These are phyloP conservation scores for Luperina testacea DNA, from an alignment of 2,888 invertebrate species.

Conservation along the genomic window DNA sequence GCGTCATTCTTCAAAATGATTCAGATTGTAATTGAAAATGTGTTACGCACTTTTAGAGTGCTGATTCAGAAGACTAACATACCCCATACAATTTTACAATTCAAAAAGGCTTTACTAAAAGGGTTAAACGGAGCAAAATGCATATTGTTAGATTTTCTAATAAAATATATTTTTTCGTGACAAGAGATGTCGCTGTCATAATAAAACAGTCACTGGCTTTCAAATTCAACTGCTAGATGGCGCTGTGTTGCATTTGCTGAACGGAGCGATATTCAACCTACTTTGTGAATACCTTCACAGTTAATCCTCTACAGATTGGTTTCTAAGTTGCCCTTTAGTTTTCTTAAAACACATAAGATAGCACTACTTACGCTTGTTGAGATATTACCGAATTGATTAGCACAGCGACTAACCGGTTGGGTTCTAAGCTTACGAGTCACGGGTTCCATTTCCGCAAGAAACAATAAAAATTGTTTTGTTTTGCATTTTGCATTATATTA, in stretches of 20 bases:
- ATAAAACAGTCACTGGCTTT: background rate
- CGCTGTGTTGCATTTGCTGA: conserved; percentile 6
- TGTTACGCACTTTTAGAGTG: too few relatives aligned
- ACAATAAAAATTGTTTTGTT: background rate
- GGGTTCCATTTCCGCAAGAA: background rate
- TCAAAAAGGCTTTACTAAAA: background rate
- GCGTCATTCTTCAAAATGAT: too few relatives aligned
- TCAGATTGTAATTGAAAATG: too few relatives aligned
- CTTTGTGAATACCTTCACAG: background rate
- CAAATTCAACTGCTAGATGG: conserved; percentile 13
- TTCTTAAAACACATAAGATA: background rate
- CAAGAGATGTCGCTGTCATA: background rate
- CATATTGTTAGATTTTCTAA: background rate
- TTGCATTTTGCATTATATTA: too few relatives aligned
- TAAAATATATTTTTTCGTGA: background rate
- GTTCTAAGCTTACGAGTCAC: background rate
- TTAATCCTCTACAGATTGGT: background rate
- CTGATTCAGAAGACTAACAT: background rate
- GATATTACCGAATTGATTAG: background rate
- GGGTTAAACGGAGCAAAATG: background rate
- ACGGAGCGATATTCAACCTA: background rate
- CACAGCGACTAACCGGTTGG: background rate
- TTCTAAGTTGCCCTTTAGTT: background rate
- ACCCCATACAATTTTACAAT: background rate
- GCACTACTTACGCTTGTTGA: background rate